Base-by-base conservation (phyloP, 1,140 invertebrate genomes). In the Sinonovacula constricta region DNA sequence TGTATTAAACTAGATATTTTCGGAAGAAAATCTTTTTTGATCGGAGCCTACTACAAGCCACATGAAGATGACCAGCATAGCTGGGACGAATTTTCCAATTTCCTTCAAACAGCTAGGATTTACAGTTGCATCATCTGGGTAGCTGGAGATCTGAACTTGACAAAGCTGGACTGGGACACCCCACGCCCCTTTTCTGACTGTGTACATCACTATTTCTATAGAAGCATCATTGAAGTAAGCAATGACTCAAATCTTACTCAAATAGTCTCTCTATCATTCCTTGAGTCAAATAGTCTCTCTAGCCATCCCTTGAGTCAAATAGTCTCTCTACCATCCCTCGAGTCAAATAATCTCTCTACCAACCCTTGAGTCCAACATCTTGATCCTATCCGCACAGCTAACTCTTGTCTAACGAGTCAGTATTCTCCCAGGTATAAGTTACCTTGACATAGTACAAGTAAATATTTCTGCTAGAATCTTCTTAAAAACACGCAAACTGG, bases 131-230 rank as follows among this genome's bases (percentile, higher is more conserved):
- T 57, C 34, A 39, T 70, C 14, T 70, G 54, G 68, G 68, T 59
- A 2, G 54, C 54, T 70, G 68, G 54, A 15, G 54, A 70, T 39
- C 54, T 59, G 24, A 70, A 70, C 34, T 51, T 70, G 28, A 53
- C 68, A 36, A 59, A 39, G 18, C 57, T 70, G 68, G 54, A 70
- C 68, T 59, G 68, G 68, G 36, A 70, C 34, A 70, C 53, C 53
- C 7, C 33, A n/a, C 24, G 68, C 18, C 68, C 68, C 14, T 36
- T 34, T n/a, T 10, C 31, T 2, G 53, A 57, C 24, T 70, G 68
- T 24, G 59, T 57, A 39, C 53, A 70, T 26, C 54, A 33, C n/a
- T 59, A 53, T 30, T 70, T 26, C 34, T 70, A 70, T 28, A 57
- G 54, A 59, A 26, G 59, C 24, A 30, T 59, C 24, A 26, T 36